Conservation (phyloP, 2,113 vertebrate species). For the Platysteira castanea region DNA sequence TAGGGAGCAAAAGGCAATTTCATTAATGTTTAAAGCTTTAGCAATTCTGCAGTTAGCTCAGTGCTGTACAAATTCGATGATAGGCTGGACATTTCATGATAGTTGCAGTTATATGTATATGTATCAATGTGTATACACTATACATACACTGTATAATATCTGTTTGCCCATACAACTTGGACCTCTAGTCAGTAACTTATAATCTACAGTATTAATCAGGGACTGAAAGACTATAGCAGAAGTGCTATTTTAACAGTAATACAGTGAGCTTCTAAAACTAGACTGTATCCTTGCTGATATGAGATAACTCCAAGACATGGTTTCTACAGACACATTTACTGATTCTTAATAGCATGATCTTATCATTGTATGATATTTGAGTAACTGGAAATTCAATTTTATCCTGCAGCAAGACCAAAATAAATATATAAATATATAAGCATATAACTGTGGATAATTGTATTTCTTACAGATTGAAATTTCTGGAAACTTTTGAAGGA, state of each 20-base stretch:
- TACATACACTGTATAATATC: neutral
- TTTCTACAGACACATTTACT: neutral
- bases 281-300: neutral
- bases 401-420: neutral
- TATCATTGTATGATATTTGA: neutral
- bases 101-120: neutral
- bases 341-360: neutral
- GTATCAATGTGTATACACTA: fast-evolving
- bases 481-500: neutral
- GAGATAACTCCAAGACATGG: neutral
- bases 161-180: neutral
- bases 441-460: neutral
- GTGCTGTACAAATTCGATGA: neutral
- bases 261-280: neutral
- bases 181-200: neutral
- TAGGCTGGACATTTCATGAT: neutral
- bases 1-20: neutral
- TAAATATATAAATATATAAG: neutral
- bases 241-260: neutral
- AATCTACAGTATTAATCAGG: neutral
- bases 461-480: neutral
- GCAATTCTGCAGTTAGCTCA: neutral
- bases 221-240: neutral
- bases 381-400: neutral
- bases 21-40: neutral